These are phyloP conservation scores for Microtus oregoni DNA, from an alignment of 2,113 vertebrate genomes.

Conservation along the genomic window DNA sequence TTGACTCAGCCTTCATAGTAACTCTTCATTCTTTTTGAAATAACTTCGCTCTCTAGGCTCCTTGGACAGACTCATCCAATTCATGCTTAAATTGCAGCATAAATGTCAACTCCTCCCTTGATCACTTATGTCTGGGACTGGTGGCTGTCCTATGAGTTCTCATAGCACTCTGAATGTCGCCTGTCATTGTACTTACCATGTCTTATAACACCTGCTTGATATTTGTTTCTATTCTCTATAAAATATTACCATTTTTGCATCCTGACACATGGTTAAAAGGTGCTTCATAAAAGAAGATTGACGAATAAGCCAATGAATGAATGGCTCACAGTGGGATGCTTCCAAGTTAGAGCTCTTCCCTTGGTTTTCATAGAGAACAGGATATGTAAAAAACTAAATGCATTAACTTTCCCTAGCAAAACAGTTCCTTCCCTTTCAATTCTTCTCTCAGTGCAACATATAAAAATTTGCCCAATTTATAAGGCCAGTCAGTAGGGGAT, in stretches of 20 bases:
- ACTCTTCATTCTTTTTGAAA: conserved; percentile 32
- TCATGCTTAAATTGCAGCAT: conserved; percentile 1
- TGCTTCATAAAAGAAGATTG: background rate
- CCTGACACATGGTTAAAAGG: background rate
- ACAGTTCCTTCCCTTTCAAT: background rate
- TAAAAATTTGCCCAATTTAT: conserved; percentile 20
- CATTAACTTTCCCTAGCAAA: background rate
- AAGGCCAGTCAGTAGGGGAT: background rate
- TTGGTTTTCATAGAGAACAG: conserved; percentile 15
- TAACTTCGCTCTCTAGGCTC: background rate
- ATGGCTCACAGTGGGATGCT: background rate
- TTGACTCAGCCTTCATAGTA: background rate
- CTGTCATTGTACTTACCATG: background rate
- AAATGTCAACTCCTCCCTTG: background rate
- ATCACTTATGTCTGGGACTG: background rate
- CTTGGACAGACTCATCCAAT: background rate
- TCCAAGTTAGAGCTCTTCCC: background rate
- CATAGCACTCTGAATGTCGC: background rate
- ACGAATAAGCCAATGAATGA: background rate
- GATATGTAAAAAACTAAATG: conserved; percentile 33
- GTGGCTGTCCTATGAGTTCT: background rate
- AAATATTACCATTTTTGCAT: background rate
- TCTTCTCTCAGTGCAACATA: conserved; percentile 48
- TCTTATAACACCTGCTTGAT: background rate
- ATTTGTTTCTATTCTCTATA: conserved; percentile 17